A percentile compares a stretch with the other conserved stretches of the same genome.
Conservation (phyloP, 1,140 invertebrate genomes). For the Ylistrum balloti region DNA sequence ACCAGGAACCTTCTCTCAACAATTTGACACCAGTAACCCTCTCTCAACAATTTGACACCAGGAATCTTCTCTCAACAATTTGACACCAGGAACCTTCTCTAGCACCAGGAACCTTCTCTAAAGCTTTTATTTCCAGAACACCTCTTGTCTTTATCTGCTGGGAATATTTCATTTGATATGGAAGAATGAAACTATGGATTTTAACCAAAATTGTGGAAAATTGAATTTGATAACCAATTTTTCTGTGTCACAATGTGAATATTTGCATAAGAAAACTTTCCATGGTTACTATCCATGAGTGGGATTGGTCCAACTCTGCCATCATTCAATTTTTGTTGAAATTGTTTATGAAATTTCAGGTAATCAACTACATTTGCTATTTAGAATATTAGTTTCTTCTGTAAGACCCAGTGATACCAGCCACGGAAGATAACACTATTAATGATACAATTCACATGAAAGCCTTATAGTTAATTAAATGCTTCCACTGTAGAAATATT, state of each 20-base stretch:
- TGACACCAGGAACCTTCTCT: neutral
- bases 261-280: neutral
- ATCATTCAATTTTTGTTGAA: neutral
- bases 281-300: neutral
- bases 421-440: neutral
- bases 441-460: neutral
- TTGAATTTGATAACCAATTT: conserved; percentile 29
- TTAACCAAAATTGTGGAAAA: neutral
- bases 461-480: conserved; percentile 30
- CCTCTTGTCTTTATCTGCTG: neutral
- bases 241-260: neutral
- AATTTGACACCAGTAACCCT: neutral
- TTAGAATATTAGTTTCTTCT: conserved; percentile 2
- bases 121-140: no score
- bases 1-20: neutral
- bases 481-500: conserved; percentile 4
- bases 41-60: neutral
- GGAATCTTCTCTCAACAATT: neutral
- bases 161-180: neutral
- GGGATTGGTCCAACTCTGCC: neutral
- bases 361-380: neutral
- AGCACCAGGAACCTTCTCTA: neutral
- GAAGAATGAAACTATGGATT: neutral
- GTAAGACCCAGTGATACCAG: neutral
- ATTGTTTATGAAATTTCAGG: conserved; percentile 8